Conservation (phyloP, 2,888 invertebrate species). For the Torymus texanus region DNA sequence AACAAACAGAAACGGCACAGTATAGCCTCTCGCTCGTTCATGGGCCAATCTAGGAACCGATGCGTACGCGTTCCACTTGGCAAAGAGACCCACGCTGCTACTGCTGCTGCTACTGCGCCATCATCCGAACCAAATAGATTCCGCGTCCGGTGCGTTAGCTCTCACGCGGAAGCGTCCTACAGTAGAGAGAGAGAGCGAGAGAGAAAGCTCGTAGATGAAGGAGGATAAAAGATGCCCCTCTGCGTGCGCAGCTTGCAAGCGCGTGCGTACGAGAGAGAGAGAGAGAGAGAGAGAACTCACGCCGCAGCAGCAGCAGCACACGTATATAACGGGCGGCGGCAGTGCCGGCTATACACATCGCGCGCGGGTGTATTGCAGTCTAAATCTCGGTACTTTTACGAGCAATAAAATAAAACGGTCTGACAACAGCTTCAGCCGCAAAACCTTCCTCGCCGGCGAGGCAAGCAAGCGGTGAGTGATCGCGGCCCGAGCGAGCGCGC, state of each 20-base stretch:
- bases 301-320: background rate
- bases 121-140: constrained; percentile 27
- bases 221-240: constrained; percentile 25
- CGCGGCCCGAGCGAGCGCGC: constrained; percentile 24
- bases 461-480: constrained; percentile 36
- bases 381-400: constrained; percentile 72
- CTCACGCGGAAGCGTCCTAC: background rate
- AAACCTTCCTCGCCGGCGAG: constrained; percentile 48
- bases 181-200: background rate
- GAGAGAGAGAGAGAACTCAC: constrained; percentile 4
- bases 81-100: constrained; percentile 4
- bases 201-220: constrained; percentile 4
- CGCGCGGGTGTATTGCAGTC: constrained; percentile 69
- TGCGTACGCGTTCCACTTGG: constrained; percentile 28
- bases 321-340: constrained; percentile 34
- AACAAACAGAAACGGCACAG: background rate
- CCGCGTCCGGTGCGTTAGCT: constrained; percentile 16
- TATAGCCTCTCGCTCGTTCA: too few species aligned
- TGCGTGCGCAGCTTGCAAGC: constrained; percentile 9
- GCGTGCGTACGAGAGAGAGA: background rate
- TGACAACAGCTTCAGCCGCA: constrained; percentile 70
- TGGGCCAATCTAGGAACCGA: constrained; percentile 26
- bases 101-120: background rate
- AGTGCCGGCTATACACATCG: constrained; percentile 30
- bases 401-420: constrained; percentile 75